Base-by-base conservation (phyloP, 1,140 invertebrate genomes). In the Solenopsis invicta region DNA sequence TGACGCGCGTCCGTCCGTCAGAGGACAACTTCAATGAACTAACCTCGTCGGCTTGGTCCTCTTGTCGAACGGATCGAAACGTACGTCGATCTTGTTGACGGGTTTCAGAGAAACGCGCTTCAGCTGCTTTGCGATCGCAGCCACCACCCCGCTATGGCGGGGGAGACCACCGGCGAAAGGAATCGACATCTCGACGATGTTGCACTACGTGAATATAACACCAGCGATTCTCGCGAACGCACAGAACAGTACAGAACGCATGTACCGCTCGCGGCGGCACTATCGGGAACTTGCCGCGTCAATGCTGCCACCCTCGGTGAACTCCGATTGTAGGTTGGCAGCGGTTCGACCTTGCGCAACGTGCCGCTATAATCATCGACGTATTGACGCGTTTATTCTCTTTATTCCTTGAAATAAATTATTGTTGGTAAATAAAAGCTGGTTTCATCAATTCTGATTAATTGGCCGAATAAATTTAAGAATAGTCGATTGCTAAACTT, bases 31-130 rank as follows among this genome's bases (percentile, higher is more conserved):
- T 71, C 21, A 81, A 21, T 6, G 1, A 3, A 78, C 96, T 96
- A 96, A 98, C 98, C 98, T 97, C 90, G 96, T 97, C 87, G 96
- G 95, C 66, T 94, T 95, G 61, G 97, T 96, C 93, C 97, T 97
- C 87, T 96, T 95, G 88, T 96, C 95, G 95, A 98, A 98, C 8
- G 98, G 98, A 96, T 99, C 98, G 91, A 98, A 98, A 92, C 97
- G 96, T 64, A 98, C 96, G 18, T 96, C 96, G 81, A 99, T 96
- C 94, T 96, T 96, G 91, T 97, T 97, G 0, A 98, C 97, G n/a
- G 98, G 97, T 94, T 97, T 97, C 24, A 98, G 96, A 95, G 97
- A 97, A 10, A 98, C 92, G 77, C 91, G 87, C 91, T 96, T 97
- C 62, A 98, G 86, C 94, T 98, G 97, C 93, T 97, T 97, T 62